Base-by-base conservation (phyloP, 2,797 vertebrate species). In the Hafferia zeledoni region DNA sequence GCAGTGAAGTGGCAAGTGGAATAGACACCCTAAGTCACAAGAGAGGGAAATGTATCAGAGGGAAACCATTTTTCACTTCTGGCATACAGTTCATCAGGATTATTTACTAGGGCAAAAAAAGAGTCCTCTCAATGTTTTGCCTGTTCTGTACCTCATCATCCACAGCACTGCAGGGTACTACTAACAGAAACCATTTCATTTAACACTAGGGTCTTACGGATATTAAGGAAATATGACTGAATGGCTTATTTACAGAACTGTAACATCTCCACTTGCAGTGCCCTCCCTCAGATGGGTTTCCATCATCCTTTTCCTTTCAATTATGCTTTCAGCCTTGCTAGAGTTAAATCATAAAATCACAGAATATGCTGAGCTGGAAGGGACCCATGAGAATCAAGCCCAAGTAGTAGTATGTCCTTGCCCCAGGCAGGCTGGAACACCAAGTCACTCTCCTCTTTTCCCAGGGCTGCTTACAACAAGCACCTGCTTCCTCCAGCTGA, bases 371-470 rank as follows among this genome's bases (percentile, higher is more conserved):
- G 11, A 25, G 10, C 33, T 57, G 8, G 35, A 64, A 57, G 5
- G 2, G 8, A 9, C 5, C 6, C 44, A 30, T 18, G 28, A 50
- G 5, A 4, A 4, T n/a, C 28, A 28, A 15, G 8, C 15, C 43
- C 49, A 77, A 41, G 5, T 0, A 52, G 9, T 2, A 15, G 14
- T 12, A 2, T 11, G 2, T 18, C 27, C 17, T 20, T 69, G 11
- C 3, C 11, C 13, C 13, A 25, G 22, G 10, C 11, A 60, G 15
- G 5, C 13, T 79, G 31, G 18, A 13, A 31, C 15, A 46, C 10
- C 1, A 3, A 37, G 3, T 3, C 4, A 8, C 4, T 46, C 43
- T 77, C 19, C 5, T 20, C 20, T 61, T 84, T 78, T 70, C 46
- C 28, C 37, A 64, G 35, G 33, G 16, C 27, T 71, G 27, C 35